These are phyloP conservation scores for Hippocampus kuda DNA, from an alignment of 2,797 vertebrate species.

Conservation along the genomic window DNA sequence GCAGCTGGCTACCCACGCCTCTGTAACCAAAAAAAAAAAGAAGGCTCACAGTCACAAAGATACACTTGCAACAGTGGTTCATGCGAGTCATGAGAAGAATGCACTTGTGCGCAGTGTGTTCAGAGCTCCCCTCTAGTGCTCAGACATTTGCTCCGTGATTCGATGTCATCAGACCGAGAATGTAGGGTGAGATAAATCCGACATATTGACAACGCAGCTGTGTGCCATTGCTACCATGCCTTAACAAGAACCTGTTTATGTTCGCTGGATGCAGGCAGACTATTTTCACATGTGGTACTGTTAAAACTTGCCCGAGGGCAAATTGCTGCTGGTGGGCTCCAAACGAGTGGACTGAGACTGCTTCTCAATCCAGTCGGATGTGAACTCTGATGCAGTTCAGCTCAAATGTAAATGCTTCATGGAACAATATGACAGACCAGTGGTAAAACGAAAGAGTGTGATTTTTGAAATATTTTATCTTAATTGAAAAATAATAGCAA, in stretches of 20 bases:
- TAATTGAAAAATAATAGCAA: no score
- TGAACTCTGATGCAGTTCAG: slow-evolving; percentile 43
- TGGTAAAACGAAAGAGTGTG: no score
- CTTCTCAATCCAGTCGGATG: background rate
- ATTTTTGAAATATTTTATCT: no score
- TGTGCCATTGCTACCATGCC: slow-evolving; percentile 21
- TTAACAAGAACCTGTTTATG: background rate
- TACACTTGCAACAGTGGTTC: slow-evolving; percentile 27
- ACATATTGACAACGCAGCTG: slow-evolving; percentile 37
- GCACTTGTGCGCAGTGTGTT: slow-evolving; percentile 23
- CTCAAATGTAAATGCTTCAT: slow-evolving; percentile 8
- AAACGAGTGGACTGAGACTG: background rate
- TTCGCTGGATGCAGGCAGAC: background rate
- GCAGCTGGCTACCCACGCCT: slow-evolving; percentile 56
- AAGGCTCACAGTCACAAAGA: slow-evolving; percentile 13
- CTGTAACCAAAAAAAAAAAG: slow-evolving; percentile 36
- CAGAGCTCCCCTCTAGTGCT: slow-evolving; percentile 25
- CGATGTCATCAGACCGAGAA: background rate
- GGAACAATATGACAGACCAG: no score
- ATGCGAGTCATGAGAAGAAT: slow-evolving; percentile 34
- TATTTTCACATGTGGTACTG: background rate
- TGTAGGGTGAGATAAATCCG: slow-evolving; percentile 26
- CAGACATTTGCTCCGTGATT: slow-evolving; percentile 37
- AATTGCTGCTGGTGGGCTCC: slow-evolving; percentile 4
- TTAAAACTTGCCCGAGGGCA: background rate